A percentile compares a stretch with the other conserved stretches of the same genome.
These are phyloP conservation scores for Leucoraja erinaceus DNA, from an alignment of 2,113 vertebrate species.

Conservation along the genomic window DNA sequence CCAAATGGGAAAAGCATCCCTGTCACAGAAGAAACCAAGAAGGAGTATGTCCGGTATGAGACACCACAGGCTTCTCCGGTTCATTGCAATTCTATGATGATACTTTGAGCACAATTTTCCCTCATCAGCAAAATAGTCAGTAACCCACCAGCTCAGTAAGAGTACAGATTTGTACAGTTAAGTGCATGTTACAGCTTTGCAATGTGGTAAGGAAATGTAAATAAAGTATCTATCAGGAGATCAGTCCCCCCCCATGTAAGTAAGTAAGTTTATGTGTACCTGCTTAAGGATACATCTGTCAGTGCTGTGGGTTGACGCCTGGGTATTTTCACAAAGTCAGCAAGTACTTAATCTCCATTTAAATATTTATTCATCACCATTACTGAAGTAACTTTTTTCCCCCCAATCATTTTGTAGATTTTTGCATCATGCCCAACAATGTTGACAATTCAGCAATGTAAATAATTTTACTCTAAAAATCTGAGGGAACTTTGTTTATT, in stretches of 20 bases:
- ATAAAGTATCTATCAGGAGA: not conserved
- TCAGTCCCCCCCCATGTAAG: not conserved
- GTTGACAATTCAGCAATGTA: not conserved
- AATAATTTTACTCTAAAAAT: not conserved
- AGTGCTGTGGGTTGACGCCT: not conserved
- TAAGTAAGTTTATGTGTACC: too few species aligned
- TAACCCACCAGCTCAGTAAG: not conserved
- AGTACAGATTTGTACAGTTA: not conserved
- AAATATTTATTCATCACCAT: not conserved
- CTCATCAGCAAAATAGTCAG: not conserved
- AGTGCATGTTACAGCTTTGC: not conserved
- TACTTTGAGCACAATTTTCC: not conserved
- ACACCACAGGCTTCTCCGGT: not conserved
- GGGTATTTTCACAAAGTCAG: not conserved
- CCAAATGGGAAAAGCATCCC: slow-evolving; percentile 94
- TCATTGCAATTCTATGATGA: not conserved
- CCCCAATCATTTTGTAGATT: not conserved
- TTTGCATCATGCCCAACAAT: not conserved
- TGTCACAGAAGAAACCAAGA: slow-evolving; percentile 93
- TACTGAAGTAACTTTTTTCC: not conserved
- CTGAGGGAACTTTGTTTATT: not conserved
- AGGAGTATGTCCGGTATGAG: slow-evolving; percentile 86
- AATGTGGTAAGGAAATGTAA: not conserved
- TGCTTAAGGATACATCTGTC: not conserved
- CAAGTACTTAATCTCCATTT: not conserved